These are phyloP conservation scores for Chionoecetes opilio DNA, from an alignment of 1,140 invertebrate genomes.

Conservation along the genomic window DNA sequence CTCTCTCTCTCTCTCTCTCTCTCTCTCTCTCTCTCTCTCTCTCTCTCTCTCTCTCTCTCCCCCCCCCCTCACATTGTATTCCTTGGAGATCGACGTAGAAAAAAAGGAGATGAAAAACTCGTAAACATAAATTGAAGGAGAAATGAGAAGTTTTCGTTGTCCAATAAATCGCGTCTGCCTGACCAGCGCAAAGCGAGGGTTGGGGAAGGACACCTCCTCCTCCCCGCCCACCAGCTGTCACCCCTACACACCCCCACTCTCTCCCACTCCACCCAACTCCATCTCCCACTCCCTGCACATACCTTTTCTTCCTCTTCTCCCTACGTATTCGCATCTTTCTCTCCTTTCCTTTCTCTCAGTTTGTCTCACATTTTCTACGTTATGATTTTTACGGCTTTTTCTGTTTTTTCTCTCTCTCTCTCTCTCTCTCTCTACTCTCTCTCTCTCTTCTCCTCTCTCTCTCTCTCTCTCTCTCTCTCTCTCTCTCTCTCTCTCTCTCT, in stretches of 20 bases:
- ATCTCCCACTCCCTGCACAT: background rate
- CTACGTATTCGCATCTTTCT: no score
- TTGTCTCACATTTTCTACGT: background rate
- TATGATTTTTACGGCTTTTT: no score
- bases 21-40: background rate
- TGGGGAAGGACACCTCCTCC: background rate
- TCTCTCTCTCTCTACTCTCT: no score
- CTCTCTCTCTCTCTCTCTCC: background rate
- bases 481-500: background rate
- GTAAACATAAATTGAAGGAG: slow-evolving; percentile 56
- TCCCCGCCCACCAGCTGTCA: slow-evolving; percentile 48
- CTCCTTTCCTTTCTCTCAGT: background rate
- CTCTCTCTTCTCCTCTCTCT: background rate
- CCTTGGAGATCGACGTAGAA: background rate
- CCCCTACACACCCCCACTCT: background rate
- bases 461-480: background rate
- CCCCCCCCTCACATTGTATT: background rate
- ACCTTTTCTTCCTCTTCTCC: background rate
- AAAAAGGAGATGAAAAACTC: background rate
- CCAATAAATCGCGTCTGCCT: slow-evolving; percentile 46
- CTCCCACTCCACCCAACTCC: background rate
- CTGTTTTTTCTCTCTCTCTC: no score
- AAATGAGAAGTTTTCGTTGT: background rate
- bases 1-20: background rate
- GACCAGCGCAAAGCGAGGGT: background rate